Percentiles rank a stretch among this genome's conserved stretches.
Evolutionary conservation across 2,113 vertebrate species (phyloP).

Genomic region (Callaeas wilsoni): DNA sequence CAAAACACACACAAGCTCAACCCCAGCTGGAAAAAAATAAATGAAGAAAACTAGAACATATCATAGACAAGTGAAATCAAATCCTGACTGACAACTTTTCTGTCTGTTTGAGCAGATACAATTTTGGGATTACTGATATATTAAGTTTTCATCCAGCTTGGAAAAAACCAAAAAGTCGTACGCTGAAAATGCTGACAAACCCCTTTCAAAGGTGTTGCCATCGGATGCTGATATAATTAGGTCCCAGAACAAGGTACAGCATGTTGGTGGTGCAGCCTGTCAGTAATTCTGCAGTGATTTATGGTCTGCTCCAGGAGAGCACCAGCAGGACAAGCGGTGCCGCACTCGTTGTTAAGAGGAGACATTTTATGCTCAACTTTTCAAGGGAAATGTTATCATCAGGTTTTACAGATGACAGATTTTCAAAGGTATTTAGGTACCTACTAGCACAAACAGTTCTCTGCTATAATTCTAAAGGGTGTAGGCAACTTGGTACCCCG

Average conservation of each 20-base stretch:
- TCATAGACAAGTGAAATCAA: background rate
- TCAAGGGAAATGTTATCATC: background rate
- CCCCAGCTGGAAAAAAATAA: background rate
- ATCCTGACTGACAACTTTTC: background rate
- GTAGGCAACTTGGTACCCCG: fast-evolving
- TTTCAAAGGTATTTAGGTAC: background rate
- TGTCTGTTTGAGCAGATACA: background rate
- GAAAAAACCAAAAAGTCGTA: background rate
- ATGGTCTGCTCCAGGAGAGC: background rate
- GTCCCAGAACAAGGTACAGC: background rate
- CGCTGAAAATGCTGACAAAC: conserved; percentile 5
- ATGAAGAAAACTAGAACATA: background rate
- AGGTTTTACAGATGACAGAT: background rate
- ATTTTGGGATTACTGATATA: background rate
- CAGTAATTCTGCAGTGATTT: conserved; percentile 24
- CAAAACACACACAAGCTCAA: background rate
- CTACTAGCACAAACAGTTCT: background rate
- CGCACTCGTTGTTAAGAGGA: background rate
- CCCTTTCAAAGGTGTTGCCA: background rate
- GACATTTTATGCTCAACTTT: background rate
- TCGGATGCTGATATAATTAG: conserved; percentile 18
- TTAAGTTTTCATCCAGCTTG: background rate
- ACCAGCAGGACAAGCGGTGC: background rate
- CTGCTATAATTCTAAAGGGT: background rate
- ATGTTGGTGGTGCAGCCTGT: background rate